These are phyloP conservation scores for Albula goreensis DNA, from an alignment of 2,113 vertebrate species.

Conservation along the genomic window DNA sequence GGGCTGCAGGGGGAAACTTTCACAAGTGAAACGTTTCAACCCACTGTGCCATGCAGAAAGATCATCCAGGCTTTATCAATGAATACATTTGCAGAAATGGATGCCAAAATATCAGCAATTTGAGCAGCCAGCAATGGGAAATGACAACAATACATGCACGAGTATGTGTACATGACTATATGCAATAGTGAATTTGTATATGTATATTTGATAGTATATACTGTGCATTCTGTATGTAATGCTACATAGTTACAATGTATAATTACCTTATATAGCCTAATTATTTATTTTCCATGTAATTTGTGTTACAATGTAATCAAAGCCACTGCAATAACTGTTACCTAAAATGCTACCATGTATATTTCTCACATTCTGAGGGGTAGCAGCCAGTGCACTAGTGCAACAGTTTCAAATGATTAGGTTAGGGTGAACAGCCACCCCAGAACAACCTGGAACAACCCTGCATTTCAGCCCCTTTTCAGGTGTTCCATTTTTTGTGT, in stretches of 20 bases:
- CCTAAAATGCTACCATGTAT: background rate
- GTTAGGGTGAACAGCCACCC: too few relatives aligned
- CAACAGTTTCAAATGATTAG: background rate
- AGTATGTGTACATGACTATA: background rate
- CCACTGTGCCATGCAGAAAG: background rate
- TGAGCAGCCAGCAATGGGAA: background rate
- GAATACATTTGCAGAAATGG: too few relatives aligned
- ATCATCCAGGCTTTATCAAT: too few relatives aligned
- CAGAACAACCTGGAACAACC: too few relatives aligned
- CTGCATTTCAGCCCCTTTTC: too few relatives aligned
- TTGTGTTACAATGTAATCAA: background rate
- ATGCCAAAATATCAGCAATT: background rate
- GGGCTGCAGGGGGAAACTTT: background rate
- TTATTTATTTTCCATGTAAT: background rate
- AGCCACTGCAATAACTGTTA: background rate
- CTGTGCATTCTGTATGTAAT: too few relatives aligned
- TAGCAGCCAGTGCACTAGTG: background rate
- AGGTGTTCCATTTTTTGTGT: too few relatives aligned
- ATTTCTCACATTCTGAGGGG: background rate
- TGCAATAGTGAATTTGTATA: too few relatives aligned
- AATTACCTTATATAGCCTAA: too few relatives aligned
- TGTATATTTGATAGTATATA: too few relatives aligned
- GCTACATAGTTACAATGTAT: too few relatives aligned
- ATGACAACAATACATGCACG: background rate
- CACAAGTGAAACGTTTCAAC: background rate